Evolutionary conservation across 1,140 invertebrate genomes (phyloP).

Genomic region (Caenorhabditis tropicalis): DNA sequence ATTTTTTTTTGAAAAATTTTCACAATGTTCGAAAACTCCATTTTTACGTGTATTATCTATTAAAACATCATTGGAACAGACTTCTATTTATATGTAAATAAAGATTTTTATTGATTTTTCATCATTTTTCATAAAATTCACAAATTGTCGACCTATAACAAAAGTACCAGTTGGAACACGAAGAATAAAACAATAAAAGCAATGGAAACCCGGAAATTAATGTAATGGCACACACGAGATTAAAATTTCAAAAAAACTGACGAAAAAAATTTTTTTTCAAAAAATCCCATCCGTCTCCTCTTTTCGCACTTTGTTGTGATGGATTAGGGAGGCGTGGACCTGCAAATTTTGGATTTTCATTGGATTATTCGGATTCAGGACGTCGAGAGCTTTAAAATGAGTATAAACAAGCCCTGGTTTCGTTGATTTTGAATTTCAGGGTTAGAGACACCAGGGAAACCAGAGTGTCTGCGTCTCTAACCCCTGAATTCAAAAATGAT

Average conservation of each 20-base stretch:
- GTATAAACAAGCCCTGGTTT: too few species aligned
- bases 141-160: background rate
- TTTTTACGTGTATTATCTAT: conserved; percentile 12
- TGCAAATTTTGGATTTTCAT: background rate
- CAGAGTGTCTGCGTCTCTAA: too few species aligned
- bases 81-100: background rate
- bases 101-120: background rate
- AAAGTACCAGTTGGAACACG: too few species aligned
- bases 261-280: background rate
- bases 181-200: background rate
- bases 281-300: conserved; percentile 24
- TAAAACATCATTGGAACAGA: background rate
- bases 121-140: background rate
- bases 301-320: conserved; percentile 16
- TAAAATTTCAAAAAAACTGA: background rate
- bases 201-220: background rate
- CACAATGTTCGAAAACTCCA: background rate
- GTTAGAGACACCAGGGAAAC: too few species aligned
- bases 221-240: background rate
- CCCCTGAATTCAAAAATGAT: too few species aligned
- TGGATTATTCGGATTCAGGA: background rate
- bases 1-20: too few species aligned
- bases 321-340: conserved; percentile 29
- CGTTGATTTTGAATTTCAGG: too few species aligned
- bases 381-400: too few species aligned